These are phyloP conservation scores for Pristiophorus japonicus DNA, from an alignment of 2,113 vertebrate species.

Conservation along the genomic window DNA sequence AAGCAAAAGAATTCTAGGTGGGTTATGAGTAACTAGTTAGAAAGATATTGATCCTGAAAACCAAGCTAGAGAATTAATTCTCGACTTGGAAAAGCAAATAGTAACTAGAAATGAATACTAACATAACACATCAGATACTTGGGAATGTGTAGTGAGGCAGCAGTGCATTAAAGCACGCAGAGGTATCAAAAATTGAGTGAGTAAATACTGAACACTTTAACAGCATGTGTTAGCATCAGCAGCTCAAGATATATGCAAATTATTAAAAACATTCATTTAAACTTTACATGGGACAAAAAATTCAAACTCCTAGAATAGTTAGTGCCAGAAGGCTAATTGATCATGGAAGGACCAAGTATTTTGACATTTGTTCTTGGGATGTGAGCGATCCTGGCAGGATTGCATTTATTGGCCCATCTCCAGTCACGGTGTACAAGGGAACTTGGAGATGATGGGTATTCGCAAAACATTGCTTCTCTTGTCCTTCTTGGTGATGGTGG, in stretches of 20 bases:
- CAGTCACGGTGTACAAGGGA: neutral
- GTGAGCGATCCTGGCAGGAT: neutral
- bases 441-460: too few species aligned
- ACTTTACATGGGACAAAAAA: neutral
- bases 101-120: neutral
- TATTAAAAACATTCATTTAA: neutral
- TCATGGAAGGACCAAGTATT: neutral
- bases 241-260: neutral
- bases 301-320: neutral
- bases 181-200: neutral
- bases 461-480: too few species aligned
- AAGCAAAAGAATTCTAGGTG: neutral
- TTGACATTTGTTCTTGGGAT: neutral
- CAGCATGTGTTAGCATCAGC: neutral
- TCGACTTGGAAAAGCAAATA: neutral
- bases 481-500: too few species aligned
- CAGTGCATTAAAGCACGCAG: neutral
- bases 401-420: neutral
- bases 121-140: neutral
- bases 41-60: neutral
- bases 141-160: neutral
- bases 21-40: neutral
- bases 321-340: neutral
- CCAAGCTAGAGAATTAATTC: neutral
- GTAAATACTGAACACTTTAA: neutral